Evolutionary conservation across 2,888 invertebrate genomes (phyloP), one percentile per base, ranked within the genome.

Genomic region (Drosophila niveifrons): DNA sequence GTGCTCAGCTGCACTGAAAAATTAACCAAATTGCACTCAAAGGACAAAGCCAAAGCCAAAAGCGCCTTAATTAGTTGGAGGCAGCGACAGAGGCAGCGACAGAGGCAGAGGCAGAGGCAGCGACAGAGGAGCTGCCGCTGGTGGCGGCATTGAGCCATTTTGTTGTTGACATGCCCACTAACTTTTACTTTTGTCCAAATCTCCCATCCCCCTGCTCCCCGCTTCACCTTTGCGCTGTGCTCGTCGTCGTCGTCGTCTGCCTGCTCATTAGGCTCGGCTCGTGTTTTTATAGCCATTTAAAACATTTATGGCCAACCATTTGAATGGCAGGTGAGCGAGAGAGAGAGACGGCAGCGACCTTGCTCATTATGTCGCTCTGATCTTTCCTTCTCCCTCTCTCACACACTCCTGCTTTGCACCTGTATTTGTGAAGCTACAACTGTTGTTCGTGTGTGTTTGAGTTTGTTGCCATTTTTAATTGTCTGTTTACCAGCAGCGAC

Each of bases 281-380:
- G 63, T 64, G 62, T 59, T 61, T 70, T 83, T 79, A 83, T 79
- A 63, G 79, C 85, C 88, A 73, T 85, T 83, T 84, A 79, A 85
- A 88, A 77, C 85, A 88, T 84, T 88, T 88, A 88, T 88, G 77
- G 71, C 66, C 79, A 39, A 70, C 69, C 73, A 76, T 84, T 87
- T 84, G 67, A 83, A 84, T 78, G 82, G 67, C 82, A 84, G 84
- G 87, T 84, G 72, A 73, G 75, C 29, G 9, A 73, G 75, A n/a
- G 72, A 23, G 23, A 23, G 23, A 65, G 72, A 66, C 63, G 66
- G 61, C 53, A 52, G 63, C 73, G 81, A 84, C 82, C 82, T 74
- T 76, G 74, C 85, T 78, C 66, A 81, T 84, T 84, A 78, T 53
- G 39, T 29, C 56, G n/a, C 36, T 4, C 8, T 13, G 13, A 18